phyloP scores from a whole-genome alignment of 2,797 vertebrate genomes.

The Tamandua tetradactyla region DNA sequence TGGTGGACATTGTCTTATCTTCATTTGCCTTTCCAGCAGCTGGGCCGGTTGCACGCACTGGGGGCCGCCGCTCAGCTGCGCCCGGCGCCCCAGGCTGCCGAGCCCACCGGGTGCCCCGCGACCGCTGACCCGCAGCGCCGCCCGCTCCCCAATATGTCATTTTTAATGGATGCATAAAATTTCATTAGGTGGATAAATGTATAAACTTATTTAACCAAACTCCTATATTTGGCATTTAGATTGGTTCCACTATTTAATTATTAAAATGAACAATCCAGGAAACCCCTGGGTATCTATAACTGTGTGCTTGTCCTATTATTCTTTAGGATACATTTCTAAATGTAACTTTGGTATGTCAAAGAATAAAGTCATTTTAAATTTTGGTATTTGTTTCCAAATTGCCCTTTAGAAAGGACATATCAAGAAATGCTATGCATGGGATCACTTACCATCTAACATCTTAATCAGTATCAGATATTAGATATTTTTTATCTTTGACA shows the following conservation, averaged over 20 bases:
- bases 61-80: not conserved
- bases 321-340: not conserved
- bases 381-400: not conserved
- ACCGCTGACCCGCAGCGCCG: not conserved
- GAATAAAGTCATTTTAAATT: not conserved
- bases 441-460: not conserved
- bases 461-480: not conserved
- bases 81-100: slow-evolving; percentile 17
- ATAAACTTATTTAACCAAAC: not conserved
- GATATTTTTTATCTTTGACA: not conserved
- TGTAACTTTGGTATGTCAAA: not conserved
- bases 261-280: not conserved
- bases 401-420: not conserved
- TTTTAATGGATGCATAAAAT: not conserved
- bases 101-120: not conserved
- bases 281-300: not conserved
- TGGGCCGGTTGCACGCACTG: not conserved
- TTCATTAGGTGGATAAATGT: not conserved
- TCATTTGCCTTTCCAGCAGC: slow-evolving; percentile 48
- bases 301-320: not conserved
- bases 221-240: not conserved
- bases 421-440: not conserved
- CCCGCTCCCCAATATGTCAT: not conserved
- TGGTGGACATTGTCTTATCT: too few species aligned
- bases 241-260: not conserved